Evolutionary conservation across 2,888 invertebrate species (phyloP).

Genomic region (Tuta absoluta): DNA sequence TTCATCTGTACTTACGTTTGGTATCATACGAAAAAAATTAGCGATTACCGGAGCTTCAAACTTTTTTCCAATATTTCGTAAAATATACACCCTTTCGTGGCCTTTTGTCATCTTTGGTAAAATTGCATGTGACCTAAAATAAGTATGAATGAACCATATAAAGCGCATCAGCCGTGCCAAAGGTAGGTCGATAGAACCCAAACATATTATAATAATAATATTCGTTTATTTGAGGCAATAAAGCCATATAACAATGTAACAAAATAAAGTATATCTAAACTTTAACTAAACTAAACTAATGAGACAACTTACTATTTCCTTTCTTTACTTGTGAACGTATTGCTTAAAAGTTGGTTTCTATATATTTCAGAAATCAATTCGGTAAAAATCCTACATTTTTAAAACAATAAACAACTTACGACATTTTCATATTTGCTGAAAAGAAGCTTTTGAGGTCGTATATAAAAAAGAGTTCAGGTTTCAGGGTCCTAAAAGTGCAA

Average conservation of each 20-base stretch:
- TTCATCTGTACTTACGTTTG: background rate
- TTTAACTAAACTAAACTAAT: no score
- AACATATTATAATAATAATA: no score
- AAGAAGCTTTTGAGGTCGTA: background rate
- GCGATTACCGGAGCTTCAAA: constrained; percentile 19
- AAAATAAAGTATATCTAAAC: no score
- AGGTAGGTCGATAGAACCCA: background rate
- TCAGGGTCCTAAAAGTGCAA: constrained; percentile 46
- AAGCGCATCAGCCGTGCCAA: no score
- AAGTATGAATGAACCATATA: no score
- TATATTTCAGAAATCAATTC: no score
- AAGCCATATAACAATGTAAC: no score
- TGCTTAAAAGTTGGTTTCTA: no score
- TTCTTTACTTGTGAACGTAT: no score
- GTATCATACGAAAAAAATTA: background rate
- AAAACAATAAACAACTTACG: constrained; percentile 33
- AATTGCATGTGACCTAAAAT: constrained; percentile 42
- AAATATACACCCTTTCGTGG: constrained; percentile 37
- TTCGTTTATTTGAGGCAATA: no score
- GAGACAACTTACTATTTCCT: no score
- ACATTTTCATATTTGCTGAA: background rate
- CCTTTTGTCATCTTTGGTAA: constrained; percentile 50
- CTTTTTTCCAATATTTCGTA: constrained; percentile 33
- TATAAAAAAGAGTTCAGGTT: constrained; percentile 32
- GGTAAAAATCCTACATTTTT: no score